phyloP scores from a whole-genome alignment of 1,140 invertebrate genomes.

The Octopus sinensis region DNA sequence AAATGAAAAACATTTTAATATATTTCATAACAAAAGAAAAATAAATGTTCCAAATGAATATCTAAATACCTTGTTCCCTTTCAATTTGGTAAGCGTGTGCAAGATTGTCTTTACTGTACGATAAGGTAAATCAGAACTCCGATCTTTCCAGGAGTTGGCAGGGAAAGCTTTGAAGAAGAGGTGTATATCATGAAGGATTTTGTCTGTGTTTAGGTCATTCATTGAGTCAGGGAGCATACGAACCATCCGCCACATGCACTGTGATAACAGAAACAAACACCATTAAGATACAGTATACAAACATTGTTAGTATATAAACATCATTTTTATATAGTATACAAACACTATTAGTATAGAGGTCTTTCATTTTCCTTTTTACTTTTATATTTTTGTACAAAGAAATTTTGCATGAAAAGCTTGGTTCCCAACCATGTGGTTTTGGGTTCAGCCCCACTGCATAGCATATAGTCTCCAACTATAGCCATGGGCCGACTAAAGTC shows the following conservation, averaged over 20 bases:
- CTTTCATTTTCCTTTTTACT: too few species aligned
- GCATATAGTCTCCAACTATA: too few species aligned
- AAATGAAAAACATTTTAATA: too few species aligned
- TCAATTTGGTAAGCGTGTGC: constrained; percentile 70
- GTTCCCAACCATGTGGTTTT: too few species aligned
- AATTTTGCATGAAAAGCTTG: too few species aligned
- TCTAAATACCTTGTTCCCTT: constrained; percentile 54
- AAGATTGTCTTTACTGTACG: constrained; percentile 88
- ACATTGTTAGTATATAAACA: too few species aligned
- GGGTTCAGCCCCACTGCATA: too few species aligned
- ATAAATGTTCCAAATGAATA: constrained; percentile 10
- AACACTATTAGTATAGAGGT: too few species aligned
- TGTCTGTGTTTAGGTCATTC: constrained; percentile 74
- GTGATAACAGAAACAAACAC: constrained; percentile 16
- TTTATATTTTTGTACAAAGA: too few species aligned
- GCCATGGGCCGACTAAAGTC: too few species aligned
- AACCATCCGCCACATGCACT: constrained; percentile 81
- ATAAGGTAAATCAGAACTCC: constrained; percentile 72
- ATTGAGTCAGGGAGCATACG: constrained; percentile 75
- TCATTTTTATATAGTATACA: too few species aligned
- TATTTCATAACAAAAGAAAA: not conserved
- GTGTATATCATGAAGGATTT: constrained; percentile 79
- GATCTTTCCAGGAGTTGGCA: constrained; percentile 73
- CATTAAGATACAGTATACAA: too few species aligned
- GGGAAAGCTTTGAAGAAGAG: constrained; percentile 82